Evolutionary conservation across 2,113 vertebrate genomes (phyloP).

Genomic region (Acanthochromis polyacanthus): DNA sequence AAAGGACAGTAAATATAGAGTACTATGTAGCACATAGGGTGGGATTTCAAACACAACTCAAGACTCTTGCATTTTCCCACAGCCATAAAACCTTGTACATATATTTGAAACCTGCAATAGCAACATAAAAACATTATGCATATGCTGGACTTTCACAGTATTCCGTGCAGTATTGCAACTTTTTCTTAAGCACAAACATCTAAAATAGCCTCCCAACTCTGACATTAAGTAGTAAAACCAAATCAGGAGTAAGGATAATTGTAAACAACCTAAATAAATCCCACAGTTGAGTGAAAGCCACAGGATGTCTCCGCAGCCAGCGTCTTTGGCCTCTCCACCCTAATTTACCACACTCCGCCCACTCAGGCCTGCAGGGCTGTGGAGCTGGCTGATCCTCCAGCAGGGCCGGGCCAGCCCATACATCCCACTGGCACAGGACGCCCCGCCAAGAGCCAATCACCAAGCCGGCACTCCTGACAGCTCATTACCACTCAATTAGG

Average conservation of each 20-base stretch:
- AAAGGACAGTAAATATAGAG: neutral
- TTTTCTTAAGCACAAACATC: conserved; percentile 30
- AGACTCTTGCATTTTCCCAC: neutral
- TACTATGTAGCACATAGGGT: neutral
- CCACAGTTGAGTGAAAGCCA: conserved; percentile 44
- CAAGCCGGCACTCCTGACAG: conserved; percentile 76
- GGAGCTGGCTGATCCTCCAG: conserved; percentile 68
- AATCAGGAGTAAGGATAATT: conserved; percentile 37
- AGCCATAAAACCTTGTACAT: neutral
- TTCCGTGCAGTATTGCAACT: neutral
- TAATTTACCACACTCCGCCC: conserved; percentile 72
- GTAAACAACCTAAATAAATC: conserved; percentile 72
- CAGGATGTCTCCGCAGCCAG: conserved; percentile 54
- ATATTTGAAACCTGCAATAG: neutral
- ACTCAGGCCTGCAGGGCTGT: conserved; percentile 62
- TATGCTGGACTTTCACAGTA: conserved; percentile 1
- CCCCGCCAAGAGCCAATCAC: conserved; percentile 76
- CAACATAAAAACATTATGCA: neutral
- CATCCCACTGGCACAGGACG: conserved; percentile 71
- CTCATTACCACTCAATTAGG: conserved; percentile 86
- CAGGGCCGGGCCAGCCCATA: conserved; percentile 68
- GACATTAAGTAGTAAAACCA: conserved; percentile 26
- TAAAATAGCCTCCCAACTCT: conserved; percentile 16
- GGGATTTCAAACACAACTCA: neutral
- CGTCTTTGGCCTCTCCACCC: conserved; percentile 67